Evolutionary conservation across 2,113 vertebrate species (phyloP).

Genomic region (Spea bombifrons): DNA sequence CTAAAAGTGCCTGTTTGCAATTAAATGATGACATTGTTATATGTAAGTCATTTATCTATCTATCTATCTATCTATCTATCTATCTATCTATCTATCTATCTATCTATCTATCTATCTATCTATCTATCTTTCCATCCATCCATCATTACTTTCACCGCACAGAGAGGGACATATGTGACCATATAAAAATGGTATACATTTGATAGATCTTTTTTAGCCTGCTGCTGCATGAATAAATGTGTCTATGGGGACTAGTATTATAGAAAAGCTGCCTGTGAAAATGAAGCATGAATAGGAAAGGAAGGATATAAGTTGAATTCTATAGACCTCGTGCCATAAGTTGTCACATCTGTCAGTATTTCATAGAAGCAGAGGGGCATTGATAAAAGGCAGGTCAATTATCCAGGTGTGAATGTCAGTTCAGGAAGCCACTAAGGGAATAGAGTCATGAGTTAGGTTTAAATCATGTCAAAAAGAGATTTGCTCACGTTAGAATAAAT

Average conservation of each 20-base stretch:
- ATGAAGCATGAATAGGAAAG: neutral
- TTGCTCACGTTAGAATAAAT: neutral
- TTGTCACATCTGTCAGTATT: neutral
- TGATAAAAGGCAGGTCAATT: neutral
- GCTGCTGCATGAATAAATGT: neutral
- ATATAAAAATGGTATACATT: neutral
- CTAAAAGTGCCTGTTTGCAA: no score
- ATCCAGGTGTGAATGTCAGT: neutral
- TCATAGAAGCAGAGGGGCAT: neutral
- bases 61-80: neutral
- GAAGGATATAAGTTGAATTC: neutral
- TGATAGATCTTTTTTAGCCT: neutral
- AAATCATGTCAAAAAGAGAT: neutral
- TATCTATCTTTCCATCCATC: neutral
- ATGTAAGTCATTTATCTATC: no score
- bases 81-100: neutral
- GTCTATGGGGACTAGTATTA: neutral
- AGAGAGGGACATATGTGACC: neutral
- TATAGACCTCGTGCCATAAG: neutral
- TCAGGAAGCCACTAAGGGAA: neutral
- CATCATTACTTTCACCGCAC: no score
- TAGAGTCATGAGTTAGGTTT: neutral
- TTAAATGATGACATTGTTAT: no score
- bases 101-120: slow-evolving; percentile 14
- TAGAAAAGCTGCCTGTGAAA: neutral